phyloP scores from a whole-genome alignment of 2,888 invertebrate genomes.

The Taenaris catops region DNA sequence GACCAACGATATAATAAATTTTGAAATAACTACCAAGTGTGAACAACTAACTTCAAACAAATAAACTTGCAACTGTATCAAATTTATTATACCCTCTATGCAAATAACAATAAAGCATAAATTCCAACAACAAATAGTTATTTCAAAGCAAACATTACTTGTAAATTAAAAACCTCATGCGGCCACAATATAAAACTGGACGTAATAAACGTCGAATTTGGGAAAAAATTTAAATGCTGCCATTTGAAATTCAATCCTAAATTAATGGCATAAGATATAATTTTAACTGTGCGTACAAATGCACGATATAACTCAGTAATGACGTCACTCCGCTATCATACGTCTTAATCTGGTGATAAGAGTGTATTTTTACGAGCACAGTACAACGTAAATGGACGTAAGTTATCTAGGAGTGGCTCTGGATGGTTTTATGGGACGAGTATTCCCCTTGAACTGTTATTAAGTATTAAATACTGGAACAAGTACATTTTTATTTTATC shows the following conservation, averaged over 20 bases:
- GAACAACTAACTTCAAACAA: constrained; percentile 26
- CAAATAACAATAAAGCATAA: constrained; percentile 6
- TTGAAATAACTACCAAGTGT: constrained; percentile 34
- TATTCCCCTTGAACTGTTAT: no score
- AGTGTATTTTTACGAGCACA: constrained; percentile 36
- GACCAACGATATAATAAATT: constrained; percentile 29
- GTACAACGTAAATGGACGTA: constrained; percentile 36
- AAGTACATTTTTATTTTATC: no score
- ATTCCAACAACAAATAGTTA: constrained; percentile 8
- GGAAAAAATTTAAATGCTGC: constrained; percentile 12
- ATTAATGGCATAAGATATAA: constrained; percentile 18
- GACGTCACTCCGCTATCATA: constrained; percentile 40
- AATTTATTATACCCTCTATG: not conserved
- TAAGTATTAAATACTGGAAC: no score
- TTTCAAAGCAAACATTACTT: constrained; percentile 17
- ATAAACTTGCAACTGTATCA: constrained; percentile 3
- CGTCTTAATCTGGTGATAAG: constrained; percentile 41
- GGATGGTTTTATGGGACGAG: constrained; percentile 30
- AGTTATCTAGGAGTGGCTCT: constrained; percentile 35
- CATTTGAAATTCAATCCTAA: constrained; percentile 23
- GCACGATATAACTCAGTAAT: constrained; percentile 17
- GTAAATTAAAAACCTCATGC: constrained; percentile 31
- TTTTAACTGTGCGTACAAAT: not conserved
- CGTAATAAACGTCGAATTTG: constrained; percentile 33
- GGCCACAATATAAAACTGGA: constrained; percentile 35